Base-by-base conservation (phyloP, 92 coral and sea anemone genomes). In the Porites rus region DNA sequence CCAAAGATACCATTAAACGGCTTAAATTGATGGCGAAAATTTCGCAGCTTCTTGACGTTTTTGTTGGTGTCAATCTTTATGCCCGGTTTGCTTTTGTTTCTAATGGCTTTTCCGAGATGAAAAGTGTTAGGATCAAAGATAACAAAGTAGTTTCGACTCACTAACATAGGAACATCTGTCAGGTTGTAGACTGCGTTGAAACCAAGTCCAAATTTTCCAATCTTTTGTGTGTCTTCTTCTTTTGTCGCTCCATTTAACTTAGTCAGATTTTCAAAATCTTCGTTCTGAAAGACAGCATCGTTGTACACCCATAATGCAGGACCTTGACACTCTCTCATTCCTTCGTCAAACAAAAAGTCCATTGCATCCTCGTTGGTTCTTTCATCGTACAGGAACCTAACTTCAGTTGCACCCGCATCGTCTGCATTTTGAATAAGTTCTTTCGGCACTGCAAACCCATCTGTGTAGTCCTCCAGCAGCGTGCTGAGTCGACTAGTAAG, bases 341-440 rank as follows among this genome's bases (percentile, higher is more conserved):
- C 94, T 76, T 94, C 96, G 19, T 94, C 94, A 67, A 95, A 76
- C 80, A 95, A 75, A 51, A 88, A 71, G 43, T 89, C 87, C 86
- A 85, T 78, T 14, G 91, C 86, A 66, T 87, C 91, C 68, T 86
- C 90, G 58, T 92, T 92, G 52, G 95, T 78, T 51, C 94, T 86
- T 69, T 90, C 94, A 60, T 94, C 95, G 74, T 90, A 91, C 69
- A 94, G 78, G 72, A 94, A 82, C 12, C 86, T 87, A n/a, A 95
- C 94, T 80, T 93, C 93, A 10, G 93, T 90, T 20, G 96, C 98
- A 14, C 98, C 96, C 8, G 98, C 98, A 50, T 95, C 98, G 50
- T 95, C 98, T 64, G 98, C 98, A 72, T 95, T 95, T 69, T 95
- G 98, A 77, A 95, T 95, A 8, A 95, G 96, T 81, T 95, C 98